Percentiles rank a stretch among this genome's conserved stretches.
Evolutionary conservation across 2,113 vertebrate species (phyloP).

Genomic region (Apus apus): DNA sequence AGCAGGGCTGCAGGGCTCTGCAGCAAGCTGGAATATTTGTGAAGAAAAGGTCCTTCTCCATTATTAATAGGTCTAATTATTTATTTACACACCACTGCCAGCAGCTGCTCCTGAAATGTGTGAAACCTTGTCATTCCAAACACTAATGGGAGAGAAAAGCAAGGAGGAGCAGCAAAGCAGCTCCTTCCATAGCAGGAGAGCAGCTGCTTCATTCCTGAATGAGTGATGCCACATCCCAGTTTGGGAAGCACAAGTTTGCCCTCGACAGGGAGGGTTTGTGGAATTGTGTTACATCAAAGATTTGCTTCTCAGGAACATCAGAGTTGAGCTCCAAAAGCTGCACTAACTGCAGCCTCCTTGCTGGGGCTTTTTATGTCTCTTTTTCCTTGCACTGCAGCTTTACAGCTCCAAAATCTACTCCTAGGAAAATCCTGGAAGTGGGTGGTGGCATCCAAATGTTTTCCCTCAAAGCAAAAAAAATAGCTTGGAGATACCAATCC

Average conservation of each 20-base stretch:
- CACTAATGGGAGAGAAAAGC: neutral
- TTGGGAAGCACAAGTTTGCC: neutral
- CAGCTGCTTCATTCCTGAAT: rapidly evolving
- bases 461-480: neutral
- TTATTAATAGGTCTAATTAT: slow-evolving; percentile 38
- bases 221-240: rapidly evolving
- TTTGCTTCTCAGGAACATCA: neutral
- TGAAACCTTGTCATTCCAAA: neutral
- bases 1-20: neutral
- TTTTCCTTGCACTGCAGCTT: neutral
- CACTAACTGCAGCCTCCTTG: rapidly evolving
- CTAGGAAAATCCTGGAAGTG: neutral
- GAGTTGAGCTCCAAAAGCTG: neutral
- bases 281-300: neutral
- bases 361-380: neutral
- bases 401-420: rapidly evolving
- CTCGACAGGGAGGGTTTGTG: neutral
- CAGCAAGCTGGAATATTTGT: rapidly evolving
- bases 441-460: neutral
- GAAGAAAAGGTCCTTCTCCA: neutral
- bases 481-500: neutral
- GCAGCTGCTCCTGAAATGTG: neutral
- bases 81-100: slow-evolving; percentile 38
- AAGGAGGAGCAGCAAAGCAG: neutral
- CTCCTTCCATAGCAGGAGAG: neutral